A percentile compares a stretch with the other conserved stretches of the same genome.
Evolutionary conservation across 2,888 invertebrate genomes (phyloP).

Genomic region (Apantesis nais): DNA sequence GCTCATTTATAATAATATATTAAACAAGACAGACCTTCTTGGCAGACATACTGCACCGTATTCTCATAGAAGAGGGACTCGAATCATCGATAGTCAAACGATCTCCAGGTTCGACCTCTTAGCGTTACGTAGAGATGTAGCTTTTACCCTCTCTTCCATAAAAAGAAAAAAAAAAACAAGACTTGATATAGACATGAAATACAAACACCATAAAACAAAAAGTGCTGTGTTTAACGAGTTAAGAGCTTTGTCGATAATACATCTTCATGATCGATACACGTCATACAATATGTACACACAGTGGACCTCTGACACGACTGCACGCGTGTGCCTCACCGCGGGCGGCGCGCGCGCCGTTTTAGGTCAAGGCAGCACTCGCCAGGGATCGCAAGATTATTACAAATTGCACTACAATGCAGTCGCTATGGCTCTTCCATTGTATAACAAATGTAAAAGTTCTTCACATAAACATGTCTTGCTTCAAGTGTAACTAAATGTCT

Average conservation of each 20-base stretch:
- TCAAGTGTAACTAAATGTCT: background rate
- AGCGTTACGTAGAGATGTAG: too few species aligned
- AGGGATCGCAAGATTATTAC: conserved; percentile 74
- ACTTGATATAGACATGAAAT: conserved; percentile 18
- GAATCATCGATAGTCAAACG: too few species aligned
- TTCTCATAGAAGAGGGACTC: too few species aligned
- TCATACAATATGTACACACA: conserved; percentile 43
- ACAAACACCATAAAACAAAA: conserved; percentile 31
- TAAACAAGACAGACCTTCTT: background rate
- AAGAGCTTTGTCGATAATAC: conserved; percentile 35
- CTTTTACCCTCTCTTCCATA: too few species aligned
- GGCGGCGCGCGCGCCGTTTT: conserved; percentile 69
- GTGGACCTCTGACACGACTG: conserved; percentile 62
- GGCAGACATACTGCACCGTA: background rate
- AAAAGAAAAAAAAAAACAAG: too few species aligned
- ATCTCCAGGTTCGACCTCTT: too few species aligned
- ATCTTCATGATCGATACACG: conserved; percentile 41
- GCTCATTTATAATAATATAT: background rate
- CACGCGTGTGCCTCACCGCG: conserved; percentile 58
- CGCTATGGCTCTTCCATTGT: conserved; percentile 41
- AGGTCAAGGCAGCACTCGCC: conserved; percentile 77
- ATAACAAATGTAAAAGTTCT: conserved; percentile 40
- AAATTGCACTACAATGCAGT: conserved; percentile 58
- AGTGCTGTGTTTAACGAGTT: conserved; percentile 20
- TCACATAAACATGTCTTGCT: conserved; percentile 37